Percentiles rank a stretch among this genome's conserved stretches.
Conservation (phyloP, 2,113 vertebrate genomes). For the Ariopsis seemanni region DNA sequence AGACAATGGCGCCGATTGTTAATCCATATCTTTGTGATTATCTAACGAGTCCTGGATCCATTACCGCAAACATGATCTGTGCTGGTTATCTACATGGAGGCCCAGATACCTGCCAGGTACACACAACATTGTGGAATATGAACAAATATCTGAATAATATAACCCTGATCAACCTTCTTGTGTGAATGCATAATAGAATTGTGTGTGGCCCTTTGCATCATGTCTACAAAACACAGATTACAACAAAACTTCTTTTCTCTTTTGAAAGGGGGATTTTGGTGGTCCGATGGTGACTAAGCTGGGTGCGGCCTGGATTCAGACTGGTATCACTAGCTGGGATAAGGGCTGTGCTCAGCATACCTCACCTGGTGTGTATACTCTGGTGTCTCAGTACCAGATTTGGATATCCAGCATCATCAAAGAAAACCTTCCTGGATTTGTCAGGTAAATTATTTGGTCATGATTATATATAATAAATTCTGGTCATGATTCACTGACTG, state of each 20-base stretch:
- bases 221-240: background rate
- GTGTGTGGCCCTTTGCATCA: background rate
- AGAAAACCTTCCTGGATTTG: slow-evolving; percentile 35
- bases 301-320: slow-evolving; percentile 42
- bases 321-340: slow-evolving; percentile 48
- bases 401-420: slow-evolving; percentile 32
- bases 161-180: background rate
- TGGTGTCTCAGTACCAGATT: slow-evolving; percentile 34
- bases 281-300: slow-evolving; percentile 45
- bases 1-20: slow-evolving; percentile 22
- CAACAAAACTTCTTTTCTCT: background rate
- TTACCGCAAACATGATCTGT: slow-evolving; percentile 52
- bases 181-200: background rate
- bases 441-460: slow-evolving; percentile 7
- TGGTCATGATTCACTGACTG: background rate
- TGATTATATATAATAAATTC: background rate
- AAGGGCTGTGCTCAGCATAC: slow-evolving; percentile 29
- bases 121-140: background rate
- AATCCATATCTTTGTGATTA: background rate
- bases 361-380: slow-evolving; percentile 38
- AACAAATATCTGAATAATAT: background rate
- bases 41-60: background rate
- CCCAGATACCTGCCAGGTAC: slow-evolving; percentile 46
- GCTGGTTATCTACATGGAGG: slow-evolving; percentile 38
- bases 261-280: slow-evolving; percentile 42